A percentile compares a stretch with the other conserved stretches of the same genome.
Conservation (phyloP, 2,797 vertebrate species). For the Bucorvus abyssinicus region DNA sequence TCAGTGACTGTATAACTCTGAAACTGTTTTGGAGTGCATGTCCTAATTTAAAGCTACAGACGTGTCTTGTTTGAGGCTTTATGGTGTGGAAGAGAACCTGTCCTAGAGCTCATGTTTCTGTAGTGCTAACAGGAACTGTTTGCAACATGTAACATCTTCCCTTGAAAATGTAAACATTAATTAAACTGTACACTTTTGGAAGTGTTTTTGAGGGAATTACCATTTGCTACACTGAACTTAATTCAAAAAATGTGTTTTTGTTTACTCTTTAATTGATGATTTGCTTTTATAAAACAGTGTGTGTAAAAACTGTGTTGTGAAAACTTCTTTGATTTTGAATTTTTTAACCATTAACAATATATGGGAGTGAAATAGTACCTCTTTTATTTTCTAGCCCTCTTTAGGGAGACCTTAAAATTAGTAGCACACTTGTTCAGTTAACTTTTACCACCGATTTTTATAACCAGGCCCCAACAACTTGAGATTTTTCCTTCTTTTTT, state of each 20-base stretch:
- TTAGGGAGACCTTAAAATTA: background rate
- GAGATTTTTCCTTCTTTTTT: background rate
- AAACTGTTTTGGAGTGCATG: background rate
- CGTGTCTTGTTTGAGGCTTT: background rate
- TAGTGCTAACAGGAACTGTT: background rate
- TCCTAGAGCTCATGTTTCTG: background rate
- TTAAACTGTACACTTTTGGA: background rate
- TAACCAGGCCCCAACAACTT: background rate
- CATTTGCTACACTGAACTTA: background rate
- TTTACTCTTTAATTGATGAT: background rate
- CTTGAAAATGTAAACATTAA: background rate
- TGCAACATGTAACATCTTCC: background rate
- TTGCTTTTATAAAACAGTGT: background rate
- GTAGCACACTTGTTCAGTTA: background rate
- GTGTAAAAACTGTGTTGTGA: background rate
- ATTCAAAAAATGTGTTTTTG: background rate
- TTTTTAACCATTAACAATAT: background rate
- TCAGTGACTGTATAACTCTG: background rate
- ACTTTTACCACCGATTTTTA: background rate
- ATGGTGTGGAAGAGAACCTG: background rate
- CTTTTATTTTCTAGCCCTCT: background rate
- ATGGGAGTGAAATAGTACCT: background rate
- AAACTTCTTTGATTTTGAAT: background rate
- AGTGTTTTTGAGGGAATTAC: background rate
- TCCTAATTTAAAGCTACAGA: background rate